These are phyloP conservation scores for Gymnobelideus leadbeateri DNA, from an alignment of 2,113 vertebrate species.

Conservation along the genomic window DNA sequence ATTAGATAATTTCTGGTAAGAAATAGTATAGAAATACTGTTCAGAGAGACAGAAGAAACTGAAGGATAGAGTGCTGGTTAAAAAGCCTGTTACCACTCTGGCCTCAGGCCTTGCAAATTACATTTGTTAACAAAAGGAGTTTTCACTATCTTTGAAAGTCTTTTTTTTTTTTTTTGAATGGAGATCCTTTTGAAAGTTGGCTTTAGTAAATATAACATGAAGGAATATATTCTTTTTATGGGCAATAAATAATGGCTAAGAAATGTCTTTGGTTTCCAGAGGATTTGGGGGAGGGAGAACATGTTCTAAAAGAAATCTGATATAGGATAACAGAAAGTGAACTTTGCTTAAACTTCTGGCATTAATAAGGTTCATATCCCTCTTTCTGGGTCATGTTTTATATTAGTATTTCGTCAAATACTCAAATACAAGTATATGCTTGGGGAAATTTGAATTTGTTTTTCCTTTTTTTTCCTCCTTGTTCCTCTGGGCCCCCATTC, in stretches of 20 bases:
- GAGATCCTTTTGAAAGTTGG: background rate
- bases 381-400: constrained; percentile 65
- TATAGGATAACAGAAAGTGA: constrained; percentile 1
- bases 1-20: background rate
- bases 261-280: background rate
- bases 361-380: constrained; percentile 55
- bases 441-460: constrained; percentile 23
- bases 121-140: background rate
- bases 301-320: background rate
- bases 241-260: background rate
- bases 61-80: background rate
- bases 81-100: background rate
- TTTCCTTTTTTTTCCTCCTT: background rate
- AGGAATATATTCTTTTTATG: background rate
- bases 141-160: background rate
- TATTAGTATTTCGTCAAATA: constrained; percentile 52
- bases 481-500: background rate
- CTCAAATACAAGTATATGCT: no score
- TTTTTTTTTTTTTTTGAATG: background rate
- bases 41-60: background rate
- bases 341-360: background rate
- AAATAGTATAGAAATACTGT: background rate
- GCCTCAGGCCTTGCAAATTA: background rate
- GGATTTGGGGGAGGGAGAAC: background rate
- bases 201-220: background rate